Evolutionary conservation across 2,888 invertebrate species (phyloP), one percentile per base, ranked within the genome.

Genomic region (Cephus runcator): DNA sequence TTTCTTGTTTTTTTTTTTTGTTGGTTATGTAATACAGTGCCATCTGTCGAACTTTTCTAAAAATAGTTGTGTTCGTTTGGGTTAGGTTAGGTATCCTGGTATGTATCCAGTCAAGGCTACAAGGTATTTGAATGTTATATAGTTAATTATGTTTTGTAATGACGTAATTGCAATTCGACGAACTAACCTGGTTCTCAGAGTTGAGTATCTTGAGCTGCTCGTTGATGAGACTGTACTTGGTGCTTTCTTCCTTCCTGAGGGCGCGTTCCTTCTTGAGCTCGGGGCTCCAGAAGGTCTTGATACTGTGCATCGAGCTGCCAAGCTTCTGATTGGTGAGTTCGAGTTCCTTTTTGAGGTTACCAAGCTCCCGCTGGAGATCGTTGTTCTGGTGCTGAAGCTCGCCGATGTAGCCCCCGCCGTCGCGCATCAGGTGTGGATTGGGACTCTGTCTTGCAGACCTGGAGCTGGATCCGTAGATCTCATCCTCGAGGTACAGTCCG

Each of bases 281-380:
- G 33, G 99, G 99, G 91, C 98, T 98, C 99, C 99, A 99, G 93
- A 99, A 99, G 78, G 99, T 99, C 94, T 99, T 99, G 92, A 99
- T 99, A 93, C 98, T 98, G 93, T 99, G 99, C 99, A 99, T 99
- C 89, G 97, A 98, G 91, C 98, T 98, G 92, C 98, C 98, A 88
- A 99, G 94, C 93, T 99, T 99, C 93, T 99, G 98, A 92, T 98
- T 98, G 85, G 98, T 98, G 90, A 98, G 93, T 93, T 98, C 98
- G 89, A 98, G 94, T 91, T 98, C 98, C 91, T 98, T 97, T 92
- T 98, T 98, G 85, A 98, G 94, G 91, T 97, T 97, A 76, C 95
- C 95, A 91, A 98, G 94, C 92, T 99, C 98, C 83, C 97, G 94
- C 90, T 98, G 98, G 86, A 99, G 94, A 92, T 99, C 98, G 89